Evolutionary conservation across 2,113 vertebrate genomes (phyloP).

Genomic region (Vidua macroura): DNA sequence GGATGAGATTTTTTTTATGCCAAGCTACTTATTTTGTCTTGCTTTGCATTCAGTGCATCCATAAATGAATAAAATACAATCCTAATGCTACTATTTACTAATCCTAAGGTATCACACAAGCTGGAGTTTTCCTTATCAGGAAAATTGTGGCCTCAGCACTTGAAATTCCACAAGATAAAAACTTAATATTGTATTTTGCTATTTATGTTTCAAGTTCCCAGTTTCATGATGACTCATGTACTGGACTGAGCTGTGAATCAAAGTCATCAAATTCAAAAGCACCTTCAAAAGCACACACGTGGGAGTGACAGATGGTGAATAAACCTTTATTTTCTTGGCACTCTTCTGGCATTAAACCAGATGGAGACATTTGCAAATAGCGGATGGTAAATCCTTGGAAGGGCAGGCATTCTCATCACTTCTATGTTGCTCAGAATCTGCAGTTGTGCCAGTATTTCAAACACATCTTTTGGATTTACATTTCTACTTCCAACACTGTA

Average conservation of each 20-base stretch:
- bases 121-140: background rate
- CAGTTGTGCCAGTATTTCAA: background rate
- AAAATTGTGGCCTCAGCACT: background rate
- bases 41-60: background rate
- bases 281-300: background rate
- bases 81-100: background rate
- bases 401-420: background rate
- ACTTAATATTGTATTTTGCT: background rate
- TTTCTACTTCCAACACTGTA: background rate
- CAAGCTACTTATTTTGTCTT: background rate
- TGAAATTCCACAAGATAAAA: background rate
- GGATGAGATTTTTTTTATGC: background rate
- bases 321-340: slow-evolving; percentile 15
- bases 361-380: background rate
- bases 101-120: background rate
- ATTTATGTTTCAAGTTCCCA: background rate
- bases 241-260: background rate
- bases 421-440: background rate
- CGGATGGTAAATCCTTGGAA: background rate
- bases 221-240: background rate
- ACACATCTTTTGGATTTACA: background rate
- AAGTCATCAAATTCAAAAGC: background rate
- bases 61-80: background rate
- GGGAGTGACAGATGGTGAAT: background rate
- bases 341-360: slow-evolving; percentile 1